Evolutionary conservation across 1,140 invertebrate species (phyloP).

Genomic region (Pygmarrhopalites habei): DNA sequence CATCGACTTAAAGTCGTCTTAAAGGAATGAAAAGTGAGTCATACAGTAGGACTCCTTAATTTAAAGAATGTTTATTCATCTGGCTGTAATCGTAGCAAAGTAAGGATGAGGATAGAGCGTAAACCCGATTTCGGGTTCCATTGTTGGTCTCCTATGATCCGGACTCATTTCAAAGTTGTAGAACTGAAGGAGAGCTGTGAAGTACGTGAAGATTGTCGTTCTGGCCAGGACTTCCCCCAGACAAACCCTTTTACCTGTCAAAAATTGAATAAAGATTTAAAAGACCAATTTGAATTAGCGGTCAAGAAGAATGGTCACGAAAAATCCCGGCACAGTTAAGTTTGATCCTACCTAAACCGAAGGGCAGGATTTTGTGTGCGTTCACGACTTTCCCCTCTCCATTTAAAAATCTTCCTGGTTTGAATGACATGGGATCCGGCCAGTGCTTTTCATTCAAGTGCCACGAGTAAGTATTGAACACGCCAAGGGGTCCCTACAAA

Average conservation of each 20-base stretch:
- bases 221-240: conserved; percentile 76
- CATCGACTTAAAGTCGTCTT: too few species aligned
- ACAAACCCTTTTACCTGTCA: conserved; percentile 67
- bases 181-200: conserved; percentile 65
- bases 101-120: conserved; percentile 29
- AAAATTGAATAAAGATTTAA: conserved; percentile 18
- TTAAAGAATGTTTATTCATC: too few species aligned
- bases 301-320: too few species aligned
- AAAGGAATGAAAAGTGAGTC: too few species aligned
- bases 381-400: conserved; percentile 56
- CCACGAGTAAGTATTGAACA: conserved; percentile 68
- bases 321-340: too few species aligned
- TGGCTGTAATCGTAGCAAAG: background rate
- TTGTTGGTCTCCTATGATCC: conserved; percentile 9
- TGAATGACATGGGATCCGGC: conserved; percentile 61
- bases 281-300: background rate
- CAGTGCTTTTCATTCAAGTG: conserved; percentile 65
- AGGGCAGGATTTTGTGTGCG: conserved; percentile 63
- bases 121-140: conserved; percentile 26
- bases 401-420: conserved; percentile 68
- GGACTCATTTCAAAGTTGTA: conserved; percentile 54
- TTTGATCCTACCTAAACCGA: conserved; percentile 63
- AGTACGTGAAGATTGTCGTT: conserved; percentile 77
- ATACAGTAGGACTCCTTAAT: too few species aligned
- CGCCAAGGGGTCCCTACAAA: conserved; percentile 65